A percentile compares a stretch with the other conserved stretches of the same genome.
Conservation (phyloP, 1,140 invertebrate species). For the Drosophila kepulauana region DNA sequence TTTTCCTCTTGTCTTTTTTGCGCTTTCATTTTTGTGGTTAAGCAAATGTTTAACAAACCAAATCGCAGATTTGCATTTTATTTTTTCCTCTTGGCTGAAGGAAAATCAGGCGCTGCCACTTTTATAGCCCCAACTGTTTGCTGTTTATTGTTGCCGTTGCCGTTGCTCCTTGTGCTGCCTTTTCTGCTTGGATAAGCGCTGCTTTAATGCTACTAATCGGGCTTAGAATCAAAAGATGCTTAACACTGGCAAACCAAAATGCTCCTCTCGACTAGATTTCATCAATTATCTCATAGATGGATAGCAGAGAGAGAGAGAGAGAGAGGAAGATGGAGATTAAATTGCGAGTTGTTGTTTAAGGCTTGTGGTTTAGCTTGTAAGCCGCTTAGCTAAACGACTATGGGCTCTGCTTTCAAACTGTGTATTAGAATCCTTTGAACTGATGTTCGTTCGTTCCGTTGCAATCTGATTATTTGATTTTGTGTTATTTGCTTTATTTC, state of each 20-base stretch:
- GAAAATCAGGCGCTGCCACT: constrained; percentile 26
- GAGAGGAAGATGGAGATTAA: constrained; percentile 1
- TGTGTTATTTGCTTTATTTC: constrained; percentile 42
- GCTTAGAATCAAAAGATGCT: constrained; percentile 72
- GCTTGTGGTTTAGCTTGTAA: constrained; percentile 48
- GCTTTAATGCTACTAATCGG: constrained; percentile 77
- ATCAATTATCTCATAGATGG: constrained; percentile 29
- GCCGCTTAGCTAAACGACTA: constrained; percentile 43
- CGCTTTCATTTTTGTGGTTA: constrained; percentile 76
- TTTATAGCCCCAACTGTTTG: constrained; percentile 32
- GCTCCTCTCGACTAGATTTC: constrained; percentile 19
- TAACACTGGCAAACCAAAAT: constrained; percentile 24
- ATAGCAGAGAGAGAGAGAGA: background rate
- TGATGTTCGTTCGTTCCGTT: background rate
- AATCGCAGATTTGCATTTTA: constrained; percentile 82
- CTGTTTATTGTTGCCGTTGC: constrained; percentile 35
- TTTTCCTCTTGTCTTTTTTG: constrained; percentile 11
- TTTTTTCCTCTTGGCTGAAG: constrained; percentile 49
- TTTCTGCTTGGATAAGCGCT: constrained; percentile 65
- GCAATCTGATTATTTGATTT: constrained; percentile 44
- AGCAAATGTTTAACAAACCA: constrained; percentile 83
- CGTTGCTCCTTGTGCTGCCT: constrained; percentile 1
- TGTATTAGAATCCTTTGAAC: constrained; percentile 20
- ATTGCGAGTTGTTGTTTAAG: constrained; percentile 13
- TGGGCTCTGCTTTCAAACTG: background rate